Evolutionary conservation across 2,113 vertebrate species (phyloP).

Genomic region (Cygnus atratus): DNA sequence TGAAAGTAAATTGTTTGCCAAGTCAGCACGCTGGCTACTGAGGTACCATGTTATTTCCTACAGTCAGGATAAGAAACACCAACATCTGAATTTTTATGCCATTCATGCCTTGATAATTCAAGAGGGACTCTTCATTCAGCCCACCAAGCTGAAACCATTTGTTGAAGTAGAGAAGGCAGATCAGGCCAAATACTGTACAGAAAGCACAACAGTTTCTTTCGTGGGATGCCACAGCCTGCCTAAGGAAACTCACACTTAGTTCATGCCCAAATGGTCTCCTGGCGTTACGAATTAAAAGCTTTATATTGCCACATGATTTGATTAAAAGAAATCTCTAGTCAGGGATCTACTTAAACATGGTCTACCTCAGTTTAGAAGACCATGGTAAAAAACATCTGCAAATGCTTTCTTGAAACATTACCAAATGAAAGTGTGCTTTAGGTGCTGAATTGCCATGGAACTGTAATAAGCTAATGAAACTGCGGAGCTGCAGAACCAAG

Average conservation of each 20-base stretch:
- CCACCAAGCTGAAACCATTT: not conserved
- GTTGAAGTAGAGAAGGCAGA: not conserved
- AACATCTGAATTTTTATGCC: not conserved
- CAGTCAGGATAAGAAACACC: not conserved
- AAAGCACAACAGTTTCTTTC: not conserved
- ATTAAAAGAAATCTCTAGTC: not conserved
- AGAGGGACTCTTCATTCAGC: not conserved
- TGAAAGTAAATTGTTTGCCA: not conserved
- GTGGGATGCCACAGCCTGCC: not conserved
- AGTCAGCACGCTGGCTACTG: not conserved
- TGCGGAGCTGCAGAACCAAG: slow-evolving; percentile 8
- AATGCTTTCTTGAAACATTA: not conserved
- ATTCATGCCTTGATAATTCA: not conserved
- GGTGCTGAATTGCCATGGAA: not conserved
- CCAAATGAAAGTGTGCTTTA: not conserved
- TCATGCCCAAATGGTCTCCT: not conserved
- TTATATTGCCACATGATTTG: not conserved
- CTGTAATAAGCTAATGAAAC: not conserved
- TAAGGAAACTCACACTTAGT: not conserved
- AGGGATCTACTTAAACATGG: not conserved
- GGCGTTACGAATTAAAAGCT: not conserved
- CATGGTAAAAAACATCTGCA: not conserved
- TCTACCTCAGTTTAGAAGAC: not conserved
- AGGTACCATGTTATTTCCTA: not conserved
- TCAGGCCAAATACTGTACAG: not conserved